phyloP scores from a whole-genome alignment of 1,140 invertebrate species.

The Drosophila ambigua region DNA sequence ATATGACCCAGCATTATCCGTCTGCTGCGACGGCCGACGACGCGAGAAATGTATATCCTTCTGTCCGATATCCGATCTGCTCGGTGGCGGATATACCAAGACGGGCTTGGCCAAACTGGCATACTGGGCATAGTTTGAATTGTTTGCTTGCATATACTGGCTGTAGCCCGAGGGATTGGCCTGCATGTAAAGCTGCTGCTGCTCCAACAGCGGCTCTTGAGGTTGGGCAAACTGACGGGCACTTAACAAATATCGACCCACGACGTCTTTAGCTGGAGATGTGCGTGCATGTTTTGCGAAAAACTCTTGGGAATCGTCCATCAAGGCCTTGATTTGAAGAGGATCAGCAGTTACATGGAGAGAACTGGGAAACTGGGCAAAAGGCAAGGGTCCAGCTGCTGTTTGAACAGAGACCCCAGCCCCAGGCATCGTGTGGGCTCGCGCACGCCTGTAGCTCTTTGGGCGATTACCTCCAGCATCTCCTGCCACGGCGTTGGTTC shows the following conservation, averaged over 20 bases:
- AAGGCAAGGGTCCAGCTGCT: too few species aligned
- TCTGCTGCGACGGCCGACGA: constrained; percentile 26
- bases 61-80: too few species aligned
- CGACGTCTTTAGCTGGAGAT: constrained; percentile 16
- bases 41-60: constrained; percentile 38
- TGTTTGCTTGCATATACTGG: too few species aligned
- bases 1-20: not conserved
- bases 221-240: not conserved
- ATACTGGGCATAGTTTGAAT: not conserved
- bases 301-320: constrained; percentile 16
- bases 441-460: too few species aligned
- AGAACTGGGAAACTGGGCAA: too few species aligned
- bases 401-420: too few species aligned
- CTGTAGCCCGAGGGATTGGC: not conserved
- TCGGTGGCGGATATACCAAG: constrained; percentile 23
- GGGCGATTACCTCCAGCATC: not conserved
- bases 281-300: constrained; percentile 3
- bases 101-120: constrained; percentile 17
- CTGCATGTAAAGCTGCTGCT: not conserved
- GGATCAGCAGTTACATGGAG: too few species aligned
- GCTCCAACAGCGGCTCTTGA: not conserved
- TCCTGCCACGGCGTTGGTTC: not conserved
- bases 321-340: not conserved
- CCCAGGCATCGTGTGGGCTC: too few species aligned
- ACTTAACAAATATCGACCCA: constrained; percentile 19